Base-by-base conservation (phyloP, 64 coral and sea anemone species). In the Dendrophyllia cribrosa region DNA sequence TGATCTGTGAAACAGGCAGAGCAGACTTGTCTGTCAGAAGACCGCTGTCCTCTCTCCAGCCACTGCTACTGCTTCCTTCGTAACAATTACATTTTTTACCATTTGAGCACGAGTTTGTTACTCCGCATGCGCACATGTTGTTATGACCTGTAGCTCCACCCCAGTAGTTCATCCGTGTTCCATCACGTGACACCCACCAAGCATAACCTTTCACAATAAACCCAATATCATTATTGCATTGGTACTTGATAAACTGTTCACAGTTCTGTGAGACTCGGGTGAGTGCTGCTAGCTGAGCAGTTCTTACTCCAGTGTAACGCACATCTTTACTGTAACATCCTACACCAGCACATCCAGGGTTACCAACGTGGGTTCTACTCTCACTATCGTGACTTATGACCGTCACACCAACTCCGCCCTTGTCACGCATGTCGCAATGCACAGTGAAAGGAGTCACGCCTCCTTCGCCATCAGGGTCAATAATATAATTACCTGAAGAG, bases 371-470 rank as follows among this genome's bases (percentile, higher is more conserved):
- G 15, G 43, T 72, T 72, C 64, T 51, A 20, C 69, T 49, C 70
- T 88, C 85, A 26, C 66, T 88, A 48, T 88, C 9, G 24, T 88
- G 85, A 75, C 70, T 88, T 44, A 75, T 34, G 2, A 74, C 13
- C 14, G 69, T 88, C 85, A 88, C 85, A 13, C 85, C 70, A 88
- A 88, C 85, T n/a, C 48, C 68, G 9, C 59, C 58, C 22, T 60
- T 88, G 85, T 87, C 49, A 88, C 69, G 59, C 70, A 88, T 88
- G 52, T 88, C 85, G 20, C 85, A 88, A 51, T 60, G 74, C 69
- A 88, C 85, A 12, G 12, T 88, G 13, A 88, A 88, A 3, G 69
- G 70, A 58, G 70, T 58, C 49, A 72, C 85, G 11, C 85, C 85
- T 74, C 25, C 70, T 6, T 59, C 44, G 16, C 85, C 70, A 70